Conservation (phyloP, 1,140 invertebrate genomes). For the Idris sp. region DNA sequence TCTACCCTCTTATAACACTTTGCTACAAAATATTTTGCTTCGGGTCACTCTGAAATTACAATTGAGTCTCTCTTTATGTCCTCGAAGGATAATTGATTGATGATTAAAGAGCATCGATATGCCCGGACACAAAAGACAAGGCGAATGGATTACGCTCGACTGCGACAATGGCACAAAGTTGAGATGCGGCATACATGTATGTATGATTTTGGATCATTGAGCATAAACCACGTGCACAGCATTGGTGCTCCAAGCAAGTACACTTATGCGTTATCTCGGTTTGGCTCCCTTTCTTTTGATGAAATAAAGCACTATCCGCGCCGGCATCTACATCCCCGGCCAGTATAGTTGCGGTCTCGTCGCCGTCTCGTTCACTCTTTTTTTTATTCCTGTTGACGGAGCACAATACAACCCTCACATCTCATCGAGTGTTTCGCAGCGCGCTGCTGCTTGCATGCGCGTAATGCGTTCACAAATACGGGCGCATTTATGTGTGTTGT, state of each 20-base stretch:
- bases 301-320: conserved; percentile 70
- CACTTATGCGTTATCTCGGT: conserved; percentile 65
- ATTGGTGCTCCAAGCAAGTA: conserved; percentile 58
- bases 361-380: conserved; percentile 59
- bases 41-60: conserved; percentile 16
- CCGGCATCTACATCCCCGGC: conserved; percentile 62
- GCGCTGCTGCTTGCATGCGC: conserved; percentile 60
- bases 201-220: conserved; percentile 59
- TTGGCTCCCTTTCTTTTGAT: conserved; percentile 65
- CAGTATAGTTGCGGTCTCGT: conserved; percentile 59
- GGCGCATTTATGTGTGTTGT: too few species aligned
- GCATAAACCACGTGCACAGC: conserved; percentile 51
- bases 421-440: conserved; percentile 61
- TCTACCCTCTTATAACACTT: background rate
- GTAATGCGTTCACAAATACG: conserved; percentile 62
- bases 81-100: conserved; percentile 32
- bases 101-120: conserved; percentile 44
- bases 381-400: conserved; percentile 56
- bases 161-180: conserved; percentile 44
- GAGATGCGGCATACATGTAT: conserved; percentile 38
- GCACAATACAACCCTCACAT: conserved; percentile 62
- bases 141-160: conserved; percentile 8
- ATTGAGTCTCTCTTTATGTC: conserved; percentile 10
- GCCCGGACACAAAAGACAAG: conserved; percentile 6
- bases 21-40: conserved; percentile 13